These are phyloP conservation scores for Caerostris darwini DNA, from an alignment of 1,140 invertebrate species.

Conservation along the genomic window DNA sequence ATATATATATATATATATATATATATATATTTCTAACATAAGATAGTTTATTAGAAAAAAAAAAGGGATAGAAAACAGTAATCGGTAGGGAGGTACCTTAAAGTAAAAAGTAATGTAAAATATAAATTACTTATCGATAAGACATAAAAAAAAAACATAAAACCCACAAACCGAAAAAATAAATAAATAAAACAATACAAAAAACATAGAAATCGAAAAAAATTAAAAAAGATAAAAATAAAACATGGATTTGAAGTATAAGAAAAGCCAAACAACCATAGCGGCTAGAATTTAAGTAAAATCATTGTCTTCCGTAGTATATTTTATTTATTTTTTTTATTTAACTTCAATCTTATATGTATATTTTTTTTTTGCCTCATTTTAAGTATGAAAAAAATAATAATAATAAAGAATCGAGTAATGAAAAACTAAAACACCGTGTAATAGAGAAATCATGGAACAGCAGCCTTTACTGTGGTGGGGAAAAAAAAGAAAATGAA, in stretches of 20 bases:
- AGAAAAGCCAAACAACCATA: neutral
- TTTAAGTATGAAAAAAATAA: slow-evolving; percentile 13
- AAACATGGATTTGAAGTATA: slow-evolving; percentile 35
- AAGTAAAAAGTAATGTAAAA: neutral
- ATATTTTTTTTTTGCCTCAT: neutral
- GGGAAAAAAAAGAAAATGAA: neutral
- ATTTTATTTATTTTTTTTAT: slow-evolving; percentile 12
- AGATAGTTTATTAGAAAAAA: slow-evolving; percentile 8
- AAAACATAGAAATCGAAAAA: neutral
- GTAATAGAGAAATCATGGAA: slow-evolving; percentile 51
- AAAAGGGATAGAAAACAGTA: neutral
- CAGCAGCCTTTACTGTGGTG: neutral
- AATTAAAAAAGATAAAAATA: slow-evolving; percentile 12
- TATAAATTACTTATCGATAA: neutral
- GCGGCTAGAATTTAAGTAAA: slow-evolving; percentile 37
- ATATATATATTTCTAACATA: neutral
- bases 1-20: neutral
- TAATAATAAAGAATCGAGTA: slow-evolving; percentile 3
- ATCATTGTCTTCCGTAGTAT: neutral
- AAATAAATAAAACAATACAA: neutral
- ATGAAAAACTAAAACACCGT: slow-evolving; percentile 59
- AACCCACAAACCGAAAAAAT: neutral
- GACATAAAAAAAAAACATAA: neutral
- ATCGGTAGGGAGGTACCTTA: neutral
- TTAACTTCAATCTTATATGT: neutral